phyloP scores from a whole-genome alignment of 2,113 vertebrate genomes.

The Ivindomyrus marchei region DNA sequence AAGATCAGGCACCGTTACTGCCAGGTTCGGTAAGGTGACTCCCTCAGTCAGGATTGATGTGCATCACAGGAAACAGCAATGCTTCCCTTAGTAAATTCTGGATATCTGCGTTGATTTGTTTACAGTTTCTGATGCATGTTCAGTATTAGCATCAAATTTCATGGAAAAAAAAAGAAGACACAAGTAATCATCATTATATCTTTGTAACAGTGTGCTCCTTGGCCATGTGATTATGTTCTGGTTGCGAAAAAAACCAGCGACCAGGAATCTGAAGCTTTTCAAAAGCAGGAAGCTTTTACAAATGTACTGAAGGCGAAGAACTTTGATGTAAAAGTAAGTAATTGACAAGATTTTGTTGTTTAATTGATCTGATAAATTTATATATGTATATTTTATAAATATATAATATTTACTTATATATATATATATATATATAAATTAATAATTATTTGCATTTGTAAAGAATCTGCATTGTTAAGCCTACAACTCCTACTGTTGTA shows the following conservation, averaged over 20 bases:
- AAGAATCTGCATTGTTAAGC: background rate
- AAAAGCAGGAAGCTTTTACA: constrained; percentile 65
- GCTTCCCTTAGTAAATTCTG: background rate
- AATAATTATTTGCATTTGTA: background rate
- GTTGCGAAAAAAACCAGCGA: constrained; percentile 52
- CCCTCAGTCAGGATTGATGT: background rate
- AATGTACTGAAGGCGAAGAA: constrained; percentile 58
- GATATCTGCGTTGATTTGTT: background rate
- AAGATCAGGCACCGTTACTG: constrained; percentile 28
- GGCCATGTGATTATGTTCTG: constrained; percentile 70
- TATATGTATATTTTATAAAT: background rate
- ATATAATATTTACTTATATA: background rate
- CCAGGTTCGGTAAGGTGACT: constrained; percentile 24
- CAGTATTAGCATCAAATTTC: background rate
- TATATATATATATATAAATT: background rate
- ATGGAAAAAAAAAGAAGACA: background rate
- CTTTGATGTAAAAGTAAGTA: constrained; percentile 65
- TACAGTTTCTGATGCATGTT: background rate
- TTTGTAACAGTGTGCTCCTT: constrained; percentile 3
- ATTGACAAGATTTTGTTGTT: background rate
- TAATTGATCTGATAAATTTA: background rate
- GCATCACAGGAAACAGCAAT: background rate
- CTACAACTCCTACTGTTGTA: constrained; percentile 9
- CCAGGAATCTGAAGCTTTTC: constrained; percentile 22
- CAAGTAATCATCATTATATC: background rate